Evolutionary conservation across 1,140 invertebrate genomes (phyloP), one percentile per base, ranked within the genome.

Genomic region (Hypothenemus hampei): DNA sequence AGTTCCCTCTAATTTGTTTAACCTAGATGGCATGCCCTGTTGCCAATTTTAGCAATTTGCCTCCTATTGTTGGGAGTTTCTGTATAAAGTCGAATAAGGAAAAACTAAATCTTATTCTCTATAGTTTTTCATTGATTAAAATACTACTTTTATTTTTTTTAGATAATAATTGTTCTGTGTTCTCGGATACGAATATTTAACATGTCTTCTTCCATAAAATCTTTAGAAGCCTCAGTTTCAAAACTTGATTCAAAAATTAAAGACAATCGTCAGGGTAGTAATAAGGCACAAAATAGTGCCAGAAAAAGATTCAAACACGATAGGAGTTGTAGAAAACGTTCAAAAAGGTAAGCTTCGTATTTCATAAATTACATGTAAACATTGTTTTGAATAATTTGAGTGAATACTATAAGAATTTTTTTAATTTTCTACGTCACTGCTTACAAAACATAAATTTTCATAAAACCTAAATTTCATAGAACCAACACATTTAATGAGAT

Each of bases 301-400:
- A 64, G 64, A 47, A 51, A 63, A 23, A 67, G 63, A 36, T 61
- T 61, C 13, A 68, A 68, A 57, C 61, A 65, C 46, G 62, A 64
- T 23, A 57, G 65, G 31, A 61, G 52, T 50, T 51, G 60, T 24
- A 66, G 78, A 8, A 80, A 79, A 58, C 70, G 78, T n/a, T 61
- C 72, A 3, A 77, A 79, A 49, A 77, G 73, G 50, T 53, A 43
- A 37, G 10, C 13, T 49, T 3, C 36, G 19, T 11, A 15, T 37
- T 21, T 8, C 31, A 8, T 35, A 21, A 4, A 35, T 2, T 20
- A 48, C 6, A 8, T 19, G 2, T 3, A 3, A 35, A 21, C 7
- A 13, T 5, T 33, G 18, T 3, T 3, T 37, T 1, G n/a, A 16
- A 15, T 37, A n/a, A 11, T 2, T 1, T 31, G 13, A 3, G 13